These are phyloP conservation scores for Limnephilus lunatus DNA, from an alignment of 2,888 invertebrate genomes.

Conservation along the genomic window DNA sequence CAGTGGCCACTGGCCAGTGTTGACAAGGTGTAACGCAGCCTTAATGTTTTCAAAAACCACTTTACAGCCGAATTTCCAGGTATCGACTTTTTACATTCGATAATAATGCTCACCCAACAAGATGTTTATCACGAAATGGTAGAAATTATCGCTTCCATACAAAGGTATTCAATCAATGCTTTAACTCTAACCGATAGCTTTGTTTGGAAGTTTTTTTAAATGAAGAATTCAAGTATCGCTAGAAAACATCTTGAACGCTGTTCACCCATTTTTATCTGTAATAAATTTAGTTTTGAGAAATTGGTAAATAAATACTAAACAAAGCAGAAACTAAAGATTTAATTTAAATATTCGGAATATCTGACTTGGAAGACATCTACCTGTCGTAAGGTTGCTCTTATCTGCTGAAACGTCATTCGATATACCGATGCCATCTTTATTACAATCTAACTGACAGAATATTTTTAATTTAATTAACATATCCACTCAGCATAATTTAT, in stretches of 20 bases:
- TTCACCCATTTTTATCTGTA: neutral
- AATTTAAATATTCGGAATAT: too few relatives aligned
- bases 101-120: neutral
- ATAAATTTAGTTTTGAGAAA: neutral
- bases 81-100: neutral
- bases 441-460: neutral
- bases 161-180: slow-evolving; percentile 3
- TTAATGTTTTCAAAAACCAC: neutral
- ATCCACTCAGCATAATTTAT: slow-evolving; percentile 17
- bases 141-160: neutral
- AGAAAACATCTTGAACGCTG: neutral
- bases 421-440: slow-evolving; percentile 5
- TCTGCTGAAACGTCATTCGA: neutral
- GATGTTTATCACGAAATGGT: slow-evolving; percentile 2
- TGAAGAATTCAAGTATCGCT: neutral
- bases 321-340: too few relatives aligned
- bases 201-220: neutral
- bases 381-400: neutral
- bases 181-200: slow-evolving; percentile 9
- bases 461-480: slow-evolving; percentile 19
- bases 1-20: neutral
- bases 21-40: neutral
- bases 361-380: neutral
- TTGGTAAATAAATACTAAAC: neutral
- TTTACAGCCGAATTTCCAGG: slow-evolving; percentile 17